Percentiles rank a stretch among this genome's conserved stretches.
Conservation (phyloP, 2,797 vertebrate genomes). For the Champsocephalus gunnari region DNA sequence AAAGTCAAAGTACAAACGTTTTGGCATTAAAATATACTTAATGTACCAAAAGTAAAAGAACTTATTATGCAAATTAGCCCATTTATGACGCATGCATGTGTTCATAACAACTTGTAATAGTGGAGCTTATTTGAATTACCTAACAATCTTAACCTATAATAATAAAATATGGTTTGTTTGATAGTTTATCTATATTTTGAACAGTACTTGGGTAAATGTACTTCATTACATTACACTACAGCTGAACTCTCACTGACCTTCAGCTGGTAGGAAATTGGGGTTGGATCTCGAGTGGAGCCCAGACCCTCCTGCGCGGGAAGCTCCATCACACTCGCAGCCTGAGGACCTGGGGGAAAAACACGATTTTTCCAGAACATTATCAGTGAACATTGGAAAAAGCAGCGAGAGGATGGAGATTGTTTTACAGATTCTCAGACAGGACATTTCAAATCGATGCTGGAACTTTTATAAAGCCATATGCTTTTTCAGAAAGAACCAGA, state of each 20-base stretch:
- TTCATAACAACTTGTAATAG: too few species aligned
- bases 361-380: conserved; percentile 1
- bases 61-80: too few species aligned
- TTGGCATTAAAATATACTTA: too few species aligned
- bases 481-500: not conserved
- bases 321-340: conserved; percentile 87
- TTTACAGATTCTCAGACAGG: not conserved
- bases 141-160: too few species aligned
- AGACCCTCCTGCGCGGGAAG: conserved; percentile 85
- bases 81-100: too few species aligned
- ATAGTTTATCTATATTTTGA: too few species aligned
- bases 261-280: conserved; percentile 87
- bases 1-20: too few species aligned
- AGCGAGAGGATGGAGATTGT: not conserved
- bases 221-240: too few species aligned
- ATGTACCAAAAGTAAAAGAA: too few species aligned
- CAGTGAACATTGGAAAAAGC: not conserved
- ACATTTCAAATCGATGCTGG: not conserved
- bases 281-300: conserved; percentile 70
- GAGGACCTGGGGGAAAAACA: conserved; percentile 81
- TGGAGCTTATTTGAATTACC: too few species aligned
- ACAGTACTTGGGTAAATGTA: too few species aligned
- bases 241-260: conserved; percentile 83
- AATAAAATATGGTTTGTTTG: too few species aligned
- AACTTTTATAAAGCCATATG: not conserved